Evolutionary conservation across 2,888 invertebrate species (phyloP).

Genomic region (Micoletzkya japonica): DNA sequence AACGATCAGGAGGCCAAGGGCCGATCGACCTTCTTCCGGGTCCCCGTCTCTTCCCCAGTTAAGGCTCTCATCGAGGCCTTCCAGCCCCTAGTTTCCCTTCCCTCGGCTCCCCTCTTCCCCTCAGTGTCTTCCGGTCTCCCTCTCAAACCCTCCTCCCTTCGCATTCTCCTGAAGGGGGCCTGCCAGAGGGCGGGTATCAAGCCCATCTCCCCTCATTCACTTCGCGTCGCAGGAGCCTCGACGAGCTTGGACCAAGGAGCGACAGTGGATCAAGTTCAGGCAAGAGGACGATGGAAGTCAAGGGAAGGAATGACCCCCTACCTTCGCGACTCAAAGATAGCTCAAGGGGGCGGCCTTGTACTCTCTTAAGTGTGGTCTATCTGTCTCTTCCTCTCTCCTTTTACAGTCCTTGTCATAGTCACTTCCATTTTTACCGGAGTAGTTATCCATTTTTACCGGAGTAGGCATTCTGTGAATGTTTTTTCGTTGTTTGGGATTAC

Average conservation of each 20-base stretch:
- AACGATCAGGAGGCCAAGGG: conserved; percentile 3
- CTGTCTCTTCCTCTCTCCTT: too few species aligned
- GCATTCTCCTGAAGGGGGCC: too few species aligned
- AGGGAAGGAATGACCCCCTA: not conserved
- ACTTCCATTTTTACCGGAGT: too few species aligned
- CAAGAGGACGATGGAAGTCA: not conserved
- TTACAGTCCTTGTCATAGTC: too few species aligned
- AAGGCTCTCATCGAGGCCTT: not conserved
- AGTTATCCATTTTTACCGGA: too few species aligned
- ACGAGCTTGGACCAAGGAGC: not conserved
- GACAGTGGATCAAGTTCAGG: not conserved
- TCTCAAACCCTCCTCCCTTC: not conserved
- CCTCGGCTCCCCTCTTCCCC: not conserved
- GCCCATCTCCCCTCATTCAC: not conserved
- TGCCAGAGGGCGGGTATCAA: too few species aligned
- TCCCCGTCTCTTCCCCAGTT: not conserved
- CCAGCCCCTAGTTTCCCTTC: not conserved
- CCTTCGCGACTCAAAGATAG: not conserved
- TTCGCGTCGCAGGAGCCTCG: not conserved
- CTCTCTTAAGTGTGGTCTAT: too few species aligned
- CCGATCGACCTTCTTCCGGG: not conserved
- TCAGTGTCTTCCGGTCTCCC: not conserved
- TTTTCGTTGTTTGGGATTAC: too few species aligned
- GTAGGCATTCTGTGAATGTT: too few species aligned
- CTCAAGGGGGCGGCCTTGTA: not conserved